phyloP scores from a whole-genome alignment of 1,140 invertebrate species.

The Nymphalis io region DNA sequence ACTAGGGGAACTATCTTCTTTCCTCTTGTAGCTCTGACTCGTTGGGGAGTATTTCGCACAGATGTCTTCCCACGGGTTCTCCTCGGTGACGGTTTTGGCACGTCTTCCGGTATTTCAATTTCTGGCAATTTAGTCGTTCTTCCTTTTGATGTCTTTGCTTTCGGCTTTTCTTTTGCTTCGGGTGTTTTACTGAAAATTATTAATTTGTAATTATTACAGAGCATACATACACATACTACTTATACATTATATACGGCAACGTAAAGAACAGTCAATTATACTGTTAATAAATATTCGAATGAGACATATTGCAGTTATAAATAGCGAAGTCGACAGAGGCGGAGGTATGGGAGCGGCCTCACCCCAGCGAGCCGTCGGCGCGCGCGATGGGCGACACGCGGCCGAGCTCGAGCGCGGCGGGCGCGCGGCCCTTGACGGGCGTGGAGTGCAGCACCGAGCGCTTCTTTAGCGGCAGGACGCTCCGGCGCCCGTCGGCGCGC shows the following conservation, averaged over 20 bases:
- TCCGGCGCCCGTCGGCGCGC: neutral
- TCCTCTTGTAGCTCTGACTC: neutral
- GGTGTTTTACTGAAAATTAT: neutral
- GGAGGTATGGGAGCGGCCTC: too few relatives aligned
- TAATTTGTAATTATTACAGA: neutral
- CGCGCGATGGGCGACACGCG: slow-evolving; percentile 57
- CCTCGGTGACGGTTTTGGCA: slow-evolving; percentile 3
- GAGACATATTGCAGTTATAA: too few relatives aligned
- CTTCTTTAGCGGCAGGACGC: slow-evolving; percentile 57
- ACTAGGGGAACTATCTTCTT: slow-evolving; percentile 12
- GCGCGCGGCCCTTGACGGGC: slow-evolving; percentile 48
- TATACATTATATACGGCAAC: too few relatives aligned
- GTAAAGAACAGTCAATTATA: too few relatives aligned
- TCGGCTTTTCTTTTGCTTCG: neutral
- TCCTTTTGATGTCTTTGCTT: neutral
- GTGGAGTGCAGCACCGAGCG: slow-evolving; percentile 59
- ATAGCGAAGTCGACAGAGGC: too few relatives aligned
- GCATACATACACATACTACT: neutral
- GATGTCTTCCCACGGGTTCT: slow-evolving; percentile 1
- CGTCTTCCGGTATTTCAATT: neutral
- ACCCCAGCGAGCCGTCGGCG: neutral
- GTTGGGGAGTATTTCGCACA: neutral
- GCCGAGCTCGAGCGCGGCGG: slow-evolving; percentile 47
- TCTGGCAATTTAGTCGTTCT: neutral
- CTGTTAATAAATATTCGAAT: too few relatives aligned